A percentile compares a stretch with the other conserved stretches of the same genome.
Conservation (phyloP, 2,888 invertebrate species). For the Plebejus argus region DNA sequence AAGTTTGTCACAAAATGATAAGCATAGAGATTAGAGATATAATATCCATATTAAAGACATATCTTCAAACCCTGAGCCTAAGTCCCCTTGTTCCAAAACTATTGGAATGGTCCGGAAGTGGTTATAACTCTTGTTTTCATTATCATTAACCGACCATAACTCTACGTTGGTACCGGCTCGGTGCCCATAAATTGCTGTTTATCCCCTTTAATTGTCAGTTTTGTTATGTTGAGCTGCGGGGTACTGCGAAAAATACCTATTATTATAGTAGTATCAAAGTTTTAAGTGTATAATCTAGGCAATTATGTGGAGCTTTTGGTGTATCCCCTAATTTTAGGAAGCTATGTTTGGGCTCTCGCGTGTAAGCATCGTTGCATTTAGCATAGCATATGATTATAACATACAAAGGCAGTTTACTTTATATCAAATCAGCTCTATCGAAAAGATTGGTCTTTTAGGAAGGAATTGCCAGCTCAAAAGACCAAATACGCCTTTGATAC, state of each 20-base stretch:
- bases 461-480: no score
- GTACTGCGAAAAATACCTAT: conserved; percentile 11
- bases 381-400: background rate
- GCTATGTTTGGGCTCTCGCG: background rate
- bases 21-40: no score
- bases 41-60: background rate
- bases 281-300: background rate
- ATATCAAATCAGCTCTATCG: no score
- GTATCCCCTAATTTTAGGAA: background rate
- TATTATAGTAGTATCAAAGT: conserved; percentile 6
- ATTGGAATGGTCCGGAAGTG: conserved; percentile 50
- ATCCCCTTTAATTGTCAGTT: conserved; percentile 35
- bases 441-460: no score
- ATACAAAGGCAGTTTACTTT: background rate
- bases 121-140: conserved; percentile 58
- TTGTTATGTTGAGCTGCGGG: background rate
- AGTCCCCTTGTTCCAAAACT: conserved; percentile 47
- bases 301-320: conserved; percentile 1
- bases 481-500: no score
- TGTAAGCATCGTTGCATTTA: background rate
- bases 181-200: conserved; percentile 42
- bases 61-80: background rate
- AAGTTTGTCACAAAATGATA: no score
- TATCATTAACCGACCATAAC: conserved; percentile 66
- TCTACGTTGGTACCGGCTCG: conserved; percentile 59